phyloP scores from a whole-genome alignment of 2,888 invertebrate genomes.

The Drosophila recens region DNA sequence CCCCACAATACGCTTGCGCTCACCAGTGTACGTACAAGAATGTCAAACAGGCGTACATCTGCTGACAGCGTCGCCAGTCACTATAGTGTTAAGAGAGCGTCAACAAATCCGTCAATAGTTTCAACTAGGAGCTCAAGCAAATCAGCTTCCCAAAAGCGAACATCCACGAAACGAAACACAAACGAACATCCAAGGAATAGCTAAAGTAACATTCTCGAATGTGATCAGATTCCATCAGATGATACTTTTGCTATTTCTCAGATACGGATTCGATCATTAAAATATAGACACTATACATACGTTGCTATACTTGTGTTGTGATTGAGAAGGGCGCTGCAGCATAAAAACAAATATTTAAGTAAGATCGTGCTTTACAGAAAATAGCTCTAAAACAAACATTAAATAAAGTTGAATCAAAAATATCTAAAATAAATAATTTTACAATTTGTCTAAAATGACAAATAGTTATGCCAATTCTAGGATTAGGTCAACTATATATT shows the following conservation, averaged over 20 bases:
- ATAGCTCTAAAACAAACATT: too few relatives aligned
- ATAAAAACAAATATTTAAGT: too few relatives aligned
- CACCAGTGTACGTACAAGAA: not conserved
- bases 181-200: not conserved
- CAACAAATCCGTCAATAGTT: not conserved
- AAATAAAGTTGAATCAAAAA: too few relatives aligned
- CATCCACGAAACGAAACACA: not conserved
- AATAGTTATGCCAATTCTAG: too few relatives aligned
- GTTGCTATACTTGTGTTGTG: too few relatives aligned
- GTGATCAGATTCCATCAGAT: not conserved
- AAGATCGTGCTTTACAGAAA: too few relatives aligned
- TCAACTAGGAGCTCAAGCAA: not conserved
- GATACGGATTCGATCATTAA: not conserved
- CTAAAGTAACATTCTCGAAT: slow-evolving; percentile 4
- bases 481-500: too few relatives aligned
- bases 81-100: not conserved
- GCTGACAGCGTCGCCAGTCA: not conserved
- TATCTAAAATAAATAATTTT: too few relatives aligned
- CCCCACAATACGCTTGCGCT: slow-evolving; percentile 2
- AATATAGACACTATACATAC: not conserved
- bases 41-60: not conserved
- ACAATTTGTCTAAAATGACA: too few relatives aligned
- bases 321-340: too few relatives aligned
- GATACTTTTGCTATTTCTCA: slow-evolving; percentile 1
- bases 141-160: not conserved